Base-by-base conservation (phyloP, 2,888 invertebrate genomes). In the Drosophila suboccidentalis region DNA sequence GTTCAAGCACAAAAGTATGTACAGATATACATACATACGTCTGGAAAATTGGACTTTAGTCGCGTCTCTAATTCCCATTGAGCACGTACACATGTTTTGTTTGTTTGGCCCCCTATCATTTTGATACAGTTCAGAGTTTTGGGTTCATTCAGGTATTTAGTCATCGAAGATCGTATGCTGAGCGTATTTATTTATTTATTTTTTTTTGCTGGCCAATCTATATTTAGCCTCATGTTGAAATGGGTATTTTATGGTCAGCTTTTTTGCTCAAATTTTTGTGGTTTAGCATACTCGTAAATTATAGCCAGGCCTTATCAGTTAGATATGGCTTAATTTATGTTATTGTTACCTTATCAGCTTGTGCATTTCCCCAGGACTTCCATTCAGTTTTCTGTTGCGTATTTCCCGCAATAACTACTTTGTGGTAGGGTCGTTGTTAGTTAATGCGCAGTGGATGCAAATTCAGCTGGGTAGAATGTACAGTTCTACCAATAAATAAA, bases 91-190 rank as follows among this genome's bases (percentile, higher is more conserved):
- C 43, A 32, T 9, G 29, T 11, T 50, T 47, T 38, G 26, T 54
- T 78, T 43, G n/a, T 9, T 59, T 26, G 13, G 11, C 4, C 15
- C 39, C n/a, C 9, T 58, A 32, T 34, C 34, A 36, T 44, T 36
- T 17, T 49, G 22, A 58, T 36, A 43, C 46, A 58, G 63, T 46
- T 64, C 46, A 64, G 29, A 78, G 38, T 44, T 60, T 59, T 61
- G 38, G 59, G 65, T 57, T 70, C 73, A 78, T 79, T 68, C 26
- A 69, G 51, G 29, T 19, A 34, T 70, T 68, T 72, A 80, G 76
- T 80, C 73, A 80, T 82, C 80, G 15, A 61, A 70, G 46, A 79
- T 72, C 72, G 50, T 49, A 58, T 65, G 47, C 69, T 61, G 19
- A 34, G 63, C 63, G 64, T 66, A 71, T 55, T 55, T 66, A 22